Conservation (phyloP, 2,888 invertebrate species). For the Dendrolimus houi region DNA sequence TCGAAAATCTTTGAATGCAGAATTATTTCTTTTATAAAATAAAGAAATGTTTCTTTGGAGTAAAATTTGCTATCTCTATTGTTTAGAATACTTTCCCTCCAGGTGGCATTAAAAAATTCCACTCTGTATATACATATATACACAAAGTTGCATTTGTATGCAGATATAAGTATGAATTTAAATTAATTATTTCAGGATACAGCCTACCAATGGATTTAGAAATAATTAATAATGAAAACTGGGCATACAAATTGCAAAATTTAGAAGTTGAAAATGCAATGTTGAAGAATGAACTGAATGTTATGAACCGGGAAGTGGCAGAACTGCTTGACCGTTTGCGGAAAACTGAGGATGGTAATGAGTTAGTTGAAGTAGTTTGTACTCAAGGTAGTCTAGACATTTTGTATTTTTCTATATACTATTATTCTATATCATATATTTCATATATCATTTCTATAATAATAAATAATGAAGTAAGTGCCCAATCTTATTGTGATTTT, state of each 20-base stretch:
- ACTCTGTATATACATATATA: too few species aligned
- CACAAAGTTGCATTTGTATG: background rate
- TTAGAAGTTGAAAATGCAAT: constrained; percentile 63
- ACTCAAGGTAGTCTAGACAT: constrained; percentile 22
- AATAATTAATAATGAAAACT: constrained; percentile 26
- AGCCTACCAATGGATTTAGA: constrained; percentile 51
- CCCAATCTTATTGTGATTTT: too few species aligned
- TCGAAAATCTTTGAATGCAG: too few species aligned
- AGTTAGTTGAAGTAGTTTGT: constrained; percentile 27
- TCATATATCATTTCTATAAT: too few species aligned
- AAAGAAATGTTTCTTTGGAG: too few species aligned
- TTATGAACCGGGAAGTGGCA: constrained; percentile 51
- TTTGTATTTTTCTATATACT: too few species aligned
- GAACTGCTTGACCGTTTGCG: constrained; percentile 44
- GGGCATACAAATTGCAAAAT: constrained; percentile 47
- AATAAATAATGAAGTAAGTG: too few species aligned
- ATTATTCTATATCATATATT: too few species aligned
- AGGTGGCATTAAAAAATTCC: too few species aligned
- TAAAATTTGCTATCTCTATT: too few species aligned
- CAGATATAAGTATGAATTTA: background rate
- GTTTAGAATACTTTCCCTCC: too few species aligned
- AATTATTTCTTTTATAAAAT: too few species aligned
- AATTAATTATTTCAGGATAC: constrained; percentile 32
- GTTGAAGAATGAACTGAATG: constrained; percentile 64
- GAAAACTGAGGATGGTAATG: constrained; percentile 56